Conservation (phyloP, 2,113 vertebrate species). For the Psophia crepitans region DNA sequence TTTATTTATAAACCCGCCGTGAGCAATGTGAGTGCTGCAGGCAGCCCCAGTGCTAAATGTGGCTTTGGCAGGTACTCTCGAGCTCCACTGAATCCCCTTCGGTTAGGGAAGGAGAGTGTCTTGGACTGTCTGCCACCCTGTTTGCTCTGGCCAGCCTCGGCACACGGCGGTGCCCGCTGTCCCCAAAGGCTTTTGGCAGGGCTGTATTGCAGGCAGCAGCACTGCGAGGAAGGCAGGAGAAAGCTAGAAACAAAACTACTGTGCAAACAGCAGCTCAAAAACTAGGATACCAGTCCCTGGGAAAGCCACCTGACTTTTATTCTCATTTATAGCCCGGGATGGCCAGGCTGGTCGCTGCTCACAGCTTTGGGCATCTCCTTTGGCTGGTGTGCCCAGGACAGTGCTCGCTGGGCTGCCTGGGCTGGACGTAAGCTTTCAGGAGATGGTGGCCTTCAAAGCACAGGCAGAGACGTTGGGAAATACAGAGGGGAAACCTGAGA, state of each 20-base stretch:
- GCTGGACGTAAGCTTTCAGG: background rate
- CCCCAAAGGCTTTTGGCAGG: background rate
- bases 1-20: conserved; percentile 4
- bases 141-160: background rate
- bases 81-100: background rate
- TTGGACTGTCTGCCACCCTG: background rate
- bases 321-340: background rate
- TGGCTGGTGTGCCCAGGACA: fast-evolving
- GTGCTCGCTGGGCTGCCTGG: background rate
- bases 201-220: background rate
- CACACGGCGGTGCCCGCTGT: background rate
- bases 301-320: background rate
- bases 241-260: background rate
- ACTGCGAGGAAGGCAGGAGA: background rate
- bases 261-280: background rate
- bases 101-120: background rate
- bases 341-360: background rate
- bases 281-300: background rate
- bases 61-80: background rate
- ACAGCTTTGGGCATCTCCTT: background rate
- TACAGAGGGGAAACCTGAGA: background rate
- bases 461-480: background rate
- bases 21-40: background rate
- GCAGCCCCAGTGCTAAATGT: background rate
- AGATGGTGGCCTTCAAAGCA: background rate